phyloP scores from a whole-genome alignment of 2,797 vertebrate species.

The Mastacembelus armatus region DNA sequence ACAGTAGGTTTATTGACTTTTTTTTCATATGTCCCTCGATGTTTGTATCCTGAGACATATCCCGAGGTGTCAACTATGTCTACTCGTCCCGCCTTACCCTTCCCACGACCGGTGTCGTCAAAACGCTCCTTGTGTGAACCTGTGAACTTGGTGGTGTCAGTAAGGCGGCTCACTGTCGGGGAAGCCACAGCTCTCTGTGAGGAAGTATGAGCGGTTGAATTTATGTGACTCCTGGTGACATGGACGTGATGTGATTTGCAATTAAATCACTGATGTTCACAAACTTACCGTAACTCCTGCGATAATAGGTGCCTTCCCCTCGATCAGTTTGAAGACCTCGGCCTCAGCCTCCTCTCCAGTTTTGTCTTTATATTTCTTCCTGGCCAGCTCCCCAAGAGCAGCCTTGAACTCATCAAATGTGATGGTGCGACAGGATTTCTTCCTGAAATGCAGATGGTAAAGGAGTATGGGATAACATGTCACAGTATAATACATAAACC shows the following conservation, averaged over 20 bases:
- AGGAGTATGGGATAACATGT: conserved; percentile 9
- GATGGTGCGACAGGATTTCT: conserved; percentile 92
- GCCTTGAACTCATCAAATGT: conserved; percentile 94
- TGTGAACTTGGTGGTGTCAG: conserved; percentile 94
- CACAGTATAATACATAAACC: conserved; percentile 1
- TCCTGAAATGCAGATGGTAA: conserved; percentile 79
- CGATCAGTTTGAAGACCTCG: conserved; percentile 91
- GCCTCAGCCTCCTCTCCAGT: conserved; percentile 89
- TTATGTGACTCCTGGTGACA: not conserved
- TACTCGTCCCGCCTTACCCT: conserved; percentile 94
- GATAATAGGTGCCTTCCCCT: conserved; percentile 92
- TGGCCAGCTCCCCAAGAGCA: conserved; percentile 91
- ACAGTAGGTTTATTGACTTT: conserved; percentile 85
- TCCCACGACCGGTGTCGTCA: conserved; percentile 91
- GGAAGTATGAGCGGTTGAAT: conserved; percentile 2
- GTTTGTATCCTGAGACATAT: conserved; percentile 96
- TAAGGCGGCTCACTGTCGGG: conserved; percentile 90
- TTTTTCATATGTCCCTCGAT: conserved; percentile 93
- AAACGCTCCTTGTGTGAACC: conserved; percentile 98
- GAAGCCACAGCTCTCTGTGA: conserved; percentile 75
- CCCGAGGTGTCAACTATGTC: conserved; percentile 93
- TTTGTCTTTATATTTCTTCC: conserved; percentile 93
- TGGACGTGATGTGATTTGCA: not conserved
- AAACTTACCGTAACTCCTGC: conserved; percentile 85
- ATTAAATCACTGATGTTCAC: not conserved